Percentiles rank a stretch among this genome's conserved stretches.
phyloP scores from a whole-genome alignment of 1,140 invertebrate species.

The Camponotus floridanus region DNA sequence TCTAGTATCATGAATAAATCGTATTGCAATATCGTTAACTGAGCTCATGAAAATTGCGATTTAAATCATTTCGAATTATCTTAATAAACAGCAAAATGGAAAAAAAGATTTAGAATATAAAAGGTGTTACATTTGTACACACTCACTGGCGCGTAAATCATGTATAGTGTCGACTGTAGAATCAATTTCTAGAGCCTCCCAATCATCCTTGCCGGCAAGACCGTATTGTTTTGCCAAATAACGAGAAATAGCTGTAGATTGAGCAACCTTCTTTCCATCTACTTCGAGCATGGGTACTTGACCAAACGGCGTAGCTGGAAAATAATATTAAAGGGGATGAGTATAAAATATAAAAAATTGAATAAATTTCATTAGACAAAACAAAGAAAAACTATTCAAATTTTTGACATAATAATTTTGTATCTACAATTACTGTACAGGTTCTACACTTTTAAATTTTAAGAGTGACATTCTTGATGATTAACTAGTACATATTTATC shows the following conservation, averaged over 20 bases:
- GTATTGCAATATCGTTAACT: too few species aligned
- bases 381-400: too few species aligned
- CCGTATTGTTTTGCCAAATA: conserved; percentile 90
- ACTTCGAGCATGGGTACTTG: conserved; percentile 92
- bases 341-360: background rate
- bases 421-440: background rate
- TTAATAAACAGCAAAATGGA: too few species aligned
- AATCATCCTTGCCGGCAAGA: conserved; percentile 89
- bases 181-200: conserved; percentile 90
- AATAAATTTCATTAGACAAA: too few species aligned
- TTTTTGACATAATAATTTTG: too few species aligned
- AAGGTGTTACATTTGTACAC: background rate
- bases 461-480: background rate
- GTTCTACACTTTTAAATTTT: background rate
- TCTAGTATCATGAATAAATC: too few species aligned
- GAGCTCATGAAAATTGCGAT: too few species aligned
- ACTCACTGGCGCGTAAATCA: conserved; percentile 82
- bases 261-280: conserved; percentile 89
- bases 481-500: too few species aligned
- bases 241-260: conserved; percentile 90
- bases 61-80: background rate
- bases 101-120: too few species aligned
- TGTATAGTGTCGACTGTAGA: conserved; percentile 88
- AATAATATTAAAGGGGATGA: conserved; percentile 5
- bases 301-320: conserved; percentile 90